Evolutionary conservation across 2,797 vertebrate genomes (phyloP), one percentile per base, ranked within the genome.

Genomic region (Momotus momota): DNA sequence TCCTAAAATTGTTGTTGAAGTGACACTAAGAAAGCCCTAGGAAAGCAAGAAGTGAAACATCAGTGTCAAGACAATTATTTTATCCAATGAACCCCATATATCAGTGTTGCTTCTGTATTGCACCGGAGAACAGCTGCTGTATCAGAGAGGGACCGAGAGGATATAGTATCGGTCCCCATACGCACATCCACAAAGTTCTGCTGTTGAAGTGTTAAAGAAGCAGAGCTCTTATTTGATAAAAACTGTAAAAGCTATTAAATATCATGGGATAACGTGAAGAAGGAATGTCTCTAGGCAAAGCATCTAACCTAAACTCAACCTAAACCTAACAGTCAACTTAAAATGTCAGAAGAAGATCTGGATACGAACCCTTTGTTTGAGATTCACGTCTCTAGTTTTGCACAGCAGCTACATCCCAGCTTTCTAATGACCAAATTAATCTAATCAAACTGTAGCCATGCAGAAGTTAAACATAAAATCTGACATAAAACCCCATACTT

Each of bases 1-100:
- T 45, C 62, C 73, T 70, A 67, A 90, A 93, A 77, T 49, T 85
- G 35, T 49, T 91, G 81, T 70, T 84, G 77, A 88, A 94, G 40
- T 40, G 62, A 60, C 27, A 25, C 29, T 26, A 18, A n/a, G 85
- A 55, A 88, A 83, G 43, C 38, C 79, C 17, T 15, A 62, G 54
- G 69, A 93, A 89, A 93, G 33, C 27, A 81, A 5, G 12, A 87
- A 75, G 65, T 40, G 21, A 86, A 94, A 61, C 12, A 86, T 25
- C 46, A 31, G 31, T 73, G 69, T 84, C 25, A 26, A 73, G 69
- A 58, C 22, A 64, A 81, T 27, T 6, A 62, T 41, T 65, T 83
- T 62, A 48, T 12, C 38, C 58, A 26, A 1, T 25, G 43, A 66
- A 22, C 46, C 75, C 25, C 15, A 21, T 16, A 1, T 17, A 54